Evolutionary conservation across 37 sponge, comb jelly and placozoan species (phyloP).

Genomic region (Chondrilla cf. caribensis): DNA sequence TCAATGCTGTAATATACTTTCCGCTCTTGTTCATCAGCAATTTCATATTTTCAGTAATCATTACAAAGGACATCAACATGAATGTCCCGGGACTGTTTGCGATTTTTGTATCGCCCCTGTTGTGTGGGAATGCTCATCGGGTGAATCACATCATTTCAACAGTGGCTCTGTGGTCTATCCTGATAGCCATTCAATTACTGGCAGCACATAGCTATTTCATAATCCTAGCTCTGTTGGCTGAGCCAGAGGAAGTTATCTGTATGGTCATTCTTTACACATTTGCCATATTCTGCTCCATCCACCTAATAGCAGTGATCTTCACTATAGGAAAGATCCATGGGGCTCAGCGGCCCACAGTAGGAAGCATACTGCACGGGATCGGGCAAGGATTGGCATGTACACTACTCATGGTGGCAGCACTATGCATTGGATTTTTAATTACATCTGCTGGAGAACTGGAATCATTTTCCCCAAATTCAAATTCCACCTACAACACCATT

Average conservation of each 20-base stretch:
- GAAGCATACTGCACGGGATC: neutral
- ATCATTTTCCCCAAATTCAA: neutral
- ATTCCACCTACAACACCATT: neutral
- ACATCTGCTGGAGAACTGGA: slow-evolving; percentile 5
- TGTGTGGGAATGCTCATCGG: neutral
- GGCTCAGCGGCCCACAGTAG: neutral
- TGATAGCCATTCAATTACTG: neutral
- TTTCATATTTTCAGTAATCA: neutral
- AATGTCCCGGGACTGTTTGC: neutral
- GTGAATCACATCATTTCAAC: neutral
- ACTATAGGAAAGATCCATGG: neutral
- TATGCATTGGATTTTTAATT: neutral
- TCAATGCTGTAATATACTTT: neutral
- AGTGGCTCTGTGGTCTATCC: neutral
- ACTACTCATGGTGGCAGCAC: neutral
- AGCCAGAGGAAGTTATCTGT: neutral
- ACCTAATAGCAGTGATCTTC: slow-evolving; percentile 2
- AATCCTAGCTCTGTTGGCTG: slow-evolving; percentile 1
- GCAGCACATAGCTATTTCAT: neutral
- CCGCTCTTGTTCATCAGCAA: neutral
- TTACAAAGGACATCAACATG: neutral
- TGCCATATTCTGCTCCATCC: neutral
- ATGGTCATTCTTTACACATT: neutral
- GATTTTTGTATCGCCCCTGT: neutral
- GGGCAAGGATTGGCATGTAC: neutral